A percentile compares a stretch with the other conserved stretches of the same genome.
Evolutionary conservation across 2,113 vertebrate species (phyloP).

Genomic region (Clarias gariepinus): DNA sequence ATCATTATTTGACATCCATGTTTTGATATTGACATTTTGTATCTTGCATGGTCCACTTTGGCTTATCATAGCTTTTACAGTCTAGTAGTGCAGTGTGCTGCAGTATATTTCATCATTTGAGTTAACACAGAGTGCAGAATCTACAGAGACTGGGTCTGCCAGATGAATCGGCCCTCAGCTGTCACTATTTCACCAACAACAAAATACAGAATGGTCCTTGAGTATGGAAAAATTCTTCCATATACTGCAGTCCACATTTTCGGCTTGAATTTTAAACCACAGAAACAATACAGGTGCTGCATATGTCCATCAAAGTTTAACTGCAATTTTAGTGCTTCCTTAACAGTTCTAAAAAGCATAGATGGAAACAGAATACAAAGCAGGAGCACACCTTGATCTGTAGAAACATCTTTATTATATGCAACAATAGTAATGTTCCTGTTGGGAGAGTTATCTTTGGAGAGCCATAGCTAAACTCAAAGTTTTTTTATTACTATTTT

Average conservation of each 20-base stretch:
- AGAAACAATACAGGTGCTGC: background rate
- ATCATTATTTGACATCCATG: background rate
- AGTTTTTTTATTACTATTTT: background rate
- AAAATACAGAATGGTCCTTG: conserved; percentile 17
- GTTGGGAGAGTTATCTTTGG: background rate
- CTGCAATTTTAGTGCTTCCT: background rate
- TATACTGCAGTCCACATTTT: conserved; percentile 4
- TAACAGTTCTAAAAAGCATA: background rate
- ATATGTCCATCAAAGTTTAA: background rate
- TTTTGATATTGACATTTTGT: background rate
- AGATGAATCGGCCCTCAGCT: conserved; percentile 46
- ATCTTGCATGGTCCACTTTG: conserved; percentile 23
- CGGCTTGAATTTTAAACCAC: background rate
- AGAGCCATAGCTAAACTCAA: background rate
- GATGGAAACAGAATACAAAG: background rate
- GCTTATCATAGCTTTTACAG: conserved; percentile 53
- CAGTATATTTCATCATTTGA: conserved; percentile 67
- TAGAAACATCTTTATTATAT: background rate
- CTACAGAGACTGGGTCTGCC: conserved; percentile 43
- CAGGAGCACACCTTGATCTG: background rate
- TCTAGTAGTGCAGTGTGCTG: conserved; percentile 57
- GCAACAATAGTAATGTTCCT: background rate
- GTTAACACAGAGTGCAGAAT: conserved; percentile 29
- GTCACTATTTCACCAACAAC: conserved; percentile 46
- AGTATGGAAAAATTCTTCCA: conserved; percentile 4